Conservation (phyloP, 2,113 vertebrate genomes). For the human (Homo sapiens) region DNA sequence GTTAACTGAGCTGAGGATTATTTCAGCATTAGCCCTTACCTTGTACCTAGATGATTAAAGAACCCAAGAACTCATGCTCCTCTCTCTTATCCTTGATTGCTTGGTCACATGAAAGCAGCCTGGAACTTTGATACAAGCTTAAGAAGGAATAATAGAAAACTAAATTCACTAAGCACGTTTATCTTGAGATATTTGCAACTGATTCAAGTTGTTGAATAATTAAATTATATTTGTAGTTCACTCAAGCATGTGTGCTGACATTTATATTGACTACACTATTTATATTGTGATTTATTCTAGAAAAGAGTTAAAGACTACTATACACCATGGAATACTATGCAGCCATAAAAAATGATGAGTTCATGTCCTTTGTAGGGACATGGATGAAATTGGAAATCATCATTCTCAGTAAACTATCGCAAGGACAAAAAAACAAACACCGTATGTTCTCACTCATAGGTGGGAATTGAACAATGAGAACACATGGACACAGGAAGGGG, state of each 20-base stretch:
- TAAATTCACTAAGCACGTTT: background rate
- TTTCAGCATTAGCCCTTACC: background rate
- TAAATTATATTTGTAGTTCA: constrained; percentile 10
- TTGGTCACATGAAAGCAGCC: background rate
- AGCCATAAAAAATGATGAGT: too few relatives aligned
- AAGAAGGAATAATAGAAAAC: constrained; percentile 2
- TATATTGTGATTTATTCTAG: background rate
- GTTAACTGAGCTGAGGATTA: background rate
- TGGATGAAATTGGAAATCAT: too few relatives aligned
- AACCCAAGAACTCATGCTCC: background rate
- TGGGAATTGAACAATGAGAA: too few relatives aligned
- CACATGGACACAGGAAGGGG: too few relatives aligned
- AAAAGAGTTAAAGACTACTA: background rate
- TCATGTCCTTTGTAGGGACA: too few relatives aligned
- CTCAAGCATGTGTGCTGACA: background rate
- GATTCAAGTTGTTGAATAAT: background rate
- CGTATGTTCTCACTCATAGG: too few relatives aligned
- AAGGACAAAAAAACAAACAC: too few relatives aligned
- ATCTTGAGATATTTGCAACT: background rate
- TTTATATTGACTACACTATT: background rate
- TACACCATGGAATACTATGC: too few relatives aligned
- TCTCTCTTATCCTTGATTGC: background rate
- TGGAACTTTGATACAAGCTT: background rate
- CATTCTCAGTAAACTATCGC: too few relatives aligned
- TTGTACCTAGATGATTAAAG: background rate